Evolutionary conservation across 2,797 vertebrate species (phyloP).

Genomic region (Pampus argenteus): DNA sequence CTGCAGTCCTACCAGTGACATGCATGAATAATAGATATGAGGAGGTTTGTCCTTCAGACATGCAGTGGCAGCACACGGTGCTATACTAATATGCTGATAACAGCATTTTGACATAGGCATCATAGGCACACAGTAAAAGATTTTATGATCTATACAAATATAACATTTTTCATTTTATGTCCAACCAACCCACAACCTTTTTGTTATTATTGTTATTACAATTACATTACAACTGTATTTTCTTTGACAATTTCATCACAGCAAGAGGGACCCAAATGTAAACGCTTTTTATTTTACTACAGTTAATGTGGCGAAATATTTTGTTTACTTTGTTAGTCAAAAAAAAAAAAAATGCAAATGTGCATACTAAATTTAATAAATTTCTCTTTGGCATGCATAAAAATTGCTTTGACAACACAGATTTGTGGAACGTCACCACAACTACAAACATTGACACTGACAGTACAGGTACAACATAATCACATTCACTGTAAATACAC

Average conservation of each 20-base stretch:
- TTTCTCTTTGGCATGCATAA: constrained; percentile 87
- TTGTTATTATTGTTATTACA: no score
- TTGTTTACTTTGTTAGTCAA: constrained; percentile 58
- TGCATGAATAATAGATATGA: constrained; percentile 56
- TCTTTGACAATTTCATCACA: constrained; percentile 41
- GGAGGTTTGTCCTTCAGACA: constrained; percentile 30
- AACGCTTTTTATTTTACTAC: constrained; percentile 74
- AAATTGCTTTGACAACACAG: constrained; percentile 70
- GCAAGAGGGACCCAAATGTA: constrained; percentile 60
- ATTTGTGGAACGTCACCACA: constrained; percentile 65
- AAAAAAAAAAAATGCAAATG: constrained; percentile 72
- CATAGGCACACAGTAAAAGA: background rate
- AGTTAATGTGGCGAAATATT: constrained; percentile 63
- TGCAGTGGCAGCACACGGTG: constrained; percentile 28
- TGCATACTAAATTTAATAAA: constrained; percentile 71
- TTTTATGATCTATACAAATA: constrained; percentile 2
- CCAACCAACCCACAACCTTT: constrained; percentile 5
- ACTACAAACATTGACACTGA: constrained; percentile 65
- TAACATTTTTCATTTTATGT: constrained; percentile 12
- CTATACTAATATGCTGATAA: background rate
- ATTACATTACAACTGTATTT: constrained; percentile 3
- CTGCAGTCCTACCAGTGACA: constrained; percentile 28
- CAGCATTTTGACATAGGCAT: constrained; percentile 3
- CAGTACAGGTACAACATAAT: constrained; percentile 61
- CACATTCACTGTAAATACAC: constrained; percentile 50